These are phyloP conservation scores for Limnephilus marmoratus DNA, from an alignment of 2,888 invertebrate genomes.

Conservation along the genomic window DNA sequence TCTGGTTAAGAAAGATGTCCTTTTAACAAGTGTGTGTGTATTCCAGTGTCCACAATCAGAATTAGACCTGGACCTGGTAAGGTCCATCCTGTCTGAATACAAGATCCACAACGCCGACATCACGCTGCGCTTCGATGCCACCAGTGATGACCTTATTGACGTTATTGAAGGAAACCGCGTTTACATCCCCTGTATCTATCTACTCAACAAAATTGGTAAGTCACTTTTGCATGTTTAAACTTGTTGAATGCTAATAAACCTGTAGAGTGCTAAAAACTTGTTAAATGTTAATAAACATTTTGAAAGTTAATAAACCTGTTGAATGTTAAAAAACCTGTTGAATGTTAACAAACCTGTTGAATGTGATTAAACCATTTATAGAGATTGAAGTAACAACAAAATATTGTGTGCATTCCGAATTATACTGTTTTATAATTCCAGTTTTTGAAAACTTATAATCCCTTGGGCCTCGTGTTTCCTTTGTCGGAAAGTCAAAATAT, in stretches of 20 bases:
- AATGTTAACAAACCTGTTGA: too few species aligned
- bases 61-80: constrained; percentile 95
- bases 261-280: too few species aligned
- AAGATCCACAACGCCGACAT: constrained; percentile 99
- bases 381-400: too few species aligned
- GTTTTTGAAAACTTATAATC: too few species aligned
- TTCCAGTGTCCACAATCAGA: constrained; percentile 90
- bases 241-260: too few species aligned
- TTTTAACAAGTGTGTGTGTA: neutral
- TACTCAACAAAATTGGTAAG: constrained; percentile 97
- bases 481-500: too few species aligned
- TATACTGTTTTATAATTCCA: too few species aligned
- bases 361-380: neutral
- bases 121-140: constrained; percentile 95
- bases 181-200: constrained; percentile 98
- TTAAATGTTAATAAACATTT: too few species aligned
- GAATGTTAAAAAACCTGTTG: neutral
- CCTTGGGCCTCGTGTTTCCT: too few species aligned
- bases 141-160: constrained; percentile 98
- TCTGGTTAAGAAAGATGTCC: too few species aligned
- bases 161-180: constrained; percentile 99
- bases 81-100: constrained; percentile 97
- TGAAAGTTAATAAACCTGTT: too few species aligned
- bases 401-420: too few species aligned
- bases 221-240: neutral